A percentile compares a stretch with the other conserved stretches of the same genome.
Evolutionary conservation across 2,113 vertebrate genomes (phyloP).

Genomic region (Hirundichthys speculiger): DNA sequence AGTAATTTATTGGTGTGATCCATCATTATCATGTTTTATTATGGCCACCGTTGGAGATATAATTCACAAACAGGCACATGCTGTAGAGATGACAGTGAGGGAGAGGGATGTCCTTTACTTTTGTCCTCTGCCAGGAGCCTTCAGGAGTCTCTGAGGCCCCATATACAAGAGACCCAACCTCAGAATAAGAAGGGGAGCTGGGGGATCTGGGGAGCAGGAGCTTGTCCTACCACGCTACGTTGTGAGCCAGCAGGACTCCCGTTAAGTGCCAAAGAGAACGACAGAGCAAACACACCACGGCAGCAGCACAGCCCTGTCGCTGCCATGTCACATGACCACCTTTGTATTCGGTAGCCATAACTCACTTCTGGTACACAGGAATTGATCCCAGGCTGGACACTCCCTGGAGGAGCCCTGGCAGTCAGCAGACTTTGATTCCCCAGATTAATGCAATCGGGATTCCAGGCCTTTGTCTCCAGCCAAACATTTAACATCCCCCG

Average conservation of each 20-base stretch:
- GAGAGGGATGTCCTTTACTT: slow-evolving; percentile 80
- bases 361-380: slow-evolving; percentile 85
- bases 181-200: slow-evolving; percentile 53
- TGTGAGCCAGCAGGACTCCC: slow-evolving; percentile 82
- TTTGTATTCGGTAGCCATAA: slow-evolving; percentile 96
- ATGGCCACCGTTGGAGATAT: slow-evolving; percentile 77
- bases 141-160: slow-evolving; percentile 60
- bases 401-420: slow-evolving; percentile 87
- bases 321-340: slow-evolving; percentile 85
- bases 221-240: slow-evolving; percentile 62
- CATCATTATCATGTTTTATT: slow-evolving; percentile 85
- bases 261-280: slow-evolving; percentile 71
- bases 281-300: slow-evolving; percentile 64
- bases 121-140: slow-evolving; percentile 75
- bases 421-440: slow-evolving; percentile 88
- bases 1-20: slow-evolving; percentile 80
- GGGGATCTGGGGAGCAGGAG: slow-evolving; percentile 56
- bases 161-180: slow-evolving; percentile 56
- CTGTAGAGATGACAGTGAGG: slow-evolving; percentile 71
- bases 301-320: slow-evolving; percentile 81
- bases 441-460: slow-evolving; percentile 91
- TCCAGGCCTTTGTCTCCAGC: slow-evolving; percentile 89
- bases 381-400: slow-evolving; percentile 87
- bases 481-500: slow-evolving; percentile 82
- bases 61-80: slow-evolving; percentile 75